Base-by-base conservation (phyloP, 2,113 vertebrate species). In the Dolichotis patagonum region DNA sequence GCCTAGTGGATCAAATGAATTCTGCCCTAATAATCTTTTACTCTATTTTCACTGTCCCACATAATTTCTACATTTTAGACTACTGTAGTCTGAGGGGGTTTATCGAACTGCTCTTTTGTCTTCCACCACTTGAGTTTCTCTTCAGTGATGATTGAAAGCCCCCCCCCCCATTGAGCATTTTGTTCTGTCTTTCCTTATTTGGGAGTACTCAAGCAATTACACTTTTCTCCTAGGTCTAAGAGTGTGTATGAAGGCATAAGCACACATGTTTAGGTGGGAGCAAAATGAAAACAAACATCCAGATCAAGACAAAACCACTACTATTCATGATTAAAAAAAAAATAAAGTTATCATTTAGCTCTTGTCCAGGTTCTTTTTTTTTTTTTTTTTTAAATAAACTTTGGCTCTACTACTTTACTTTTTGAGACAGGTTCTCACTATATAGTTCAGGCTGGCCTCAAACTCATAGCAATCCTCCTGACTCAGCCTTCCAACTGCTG, bases 271-370 rank as follows among this genome's bases (percentile, higher is more conserved):
- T 46, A 83, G 65, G 3, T 83, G 26, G 32, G 22, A 43, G 26
- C 3, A 63, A 93, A 86, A 82, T 46, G 10, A 24, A 93, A 92
- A 65, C 43, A 95, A 91, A 82, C 5, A 87, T 22, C 13, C 4
- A 56, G 43, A 92, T 73, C 28, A 91, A 96, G 38, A 97, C 54
- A 78, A 95, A 94, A 92, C 13, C 86, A 78, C 26, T 32, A 49
- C 52, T 67, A 85, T 60, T 82, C 80, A 82, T 60, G n/a, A 43
- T 41, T n/a, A n/a, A n/a, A n/a, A n/a, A n/a, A 83, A 84, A 96
- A 24, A 93, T 12, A 94, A 92, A 92, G 69, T 24, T 14, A 90
- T 41, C 91, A 93, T 86, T 91, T 86, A 95, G 62, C 54, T 91
- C 30, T 84, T 85, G 4, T 91, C 5, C 7, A 65, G 69, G 46